These are phyloP conservation scores for Empidonax traillii DNA, from an alignment of 2,113 vertebrate genomes.

Conservation along the genomic window DNA sequence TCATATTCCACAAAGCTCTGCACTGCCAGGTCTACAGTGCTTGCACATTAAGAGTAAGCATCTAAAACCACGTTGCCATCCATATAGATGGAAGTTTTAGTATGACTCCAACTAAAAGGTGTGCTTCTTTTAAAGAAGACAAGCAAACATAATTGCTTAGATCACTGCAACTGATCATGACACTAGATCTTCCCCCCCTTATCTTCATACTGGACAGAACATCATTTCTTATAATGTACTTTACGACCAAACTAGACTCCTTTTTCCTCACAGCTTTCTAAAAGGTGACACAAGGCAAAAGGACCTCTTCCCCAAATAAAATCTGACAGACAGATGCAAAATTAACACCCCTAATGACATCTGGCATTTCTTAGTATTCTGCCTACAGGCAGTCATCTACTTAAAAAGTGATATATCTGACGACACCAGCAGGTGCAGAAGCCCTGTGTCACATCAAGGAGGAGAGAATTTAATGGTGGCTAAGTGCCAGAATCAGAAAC, in stretches of 20 bases:
- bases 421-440: not conserved
- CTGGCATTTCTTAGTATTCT: not conserved
- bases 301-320: not conserved
- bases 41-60: not conserved
- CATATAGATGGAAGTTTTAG: not conserved
- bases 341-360: not conserved
- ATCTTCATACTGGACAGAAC: not conserved
- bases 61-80: not conserved
- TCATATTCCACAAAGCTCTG: not conserved
- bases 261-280: not conserved
- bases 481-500: not conserved
- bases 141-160: not conserved
- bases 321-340: constrained; percentile 1
- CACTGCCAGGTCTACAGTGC: not conserved
- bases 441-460: not conserved
- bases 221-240: not conserved
- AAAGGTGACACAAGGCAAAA: not conserved
- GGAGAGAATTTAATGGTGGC: not conserved
- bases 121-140: not conserved
- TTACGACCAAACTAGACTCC: not conserved
- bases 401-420: not conserved
- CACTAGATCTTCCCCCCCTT: not conserved
- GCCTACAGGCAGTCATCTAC: not conserved
- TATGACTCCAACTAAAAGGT: not conserved
- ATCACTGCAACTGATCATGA: not conserved